A percentile compares a stretch with the other conserved stretches of the same genome.
Evolutionary conservation across 2,113 vertebrate genomes (phyloP).

Genomic region (Nyctereutes procyonoides): DNA sequence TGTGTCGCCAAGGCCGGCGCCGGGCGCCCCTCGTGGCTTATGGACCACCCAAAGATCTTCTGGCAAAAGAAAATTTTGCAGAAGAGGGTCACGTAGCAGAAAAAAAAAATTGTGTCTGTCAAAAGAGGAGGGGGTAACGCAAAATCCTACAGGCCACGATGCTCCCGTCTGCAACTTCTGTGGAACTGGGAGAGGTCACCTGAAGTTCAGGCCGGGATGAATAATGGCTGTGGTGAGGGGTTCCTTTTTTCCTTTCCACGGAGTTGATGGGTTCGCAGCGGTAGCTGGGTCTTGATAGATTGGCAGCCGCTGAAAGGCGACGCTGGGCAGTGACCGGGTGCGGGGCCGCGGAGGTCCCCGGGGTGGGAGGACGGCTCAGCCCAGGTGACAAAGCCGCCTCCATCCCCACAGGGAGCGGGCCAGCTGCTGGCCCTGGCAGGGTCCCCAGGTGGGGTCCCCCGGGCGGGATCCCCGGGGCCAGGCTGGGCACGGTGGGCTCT

Average conservation of each 20-base stretch:
- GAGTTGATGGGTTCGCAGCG: slow-evolving; percentile 94
- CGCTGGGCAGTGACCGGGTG: slow-evolving; percentile 87
- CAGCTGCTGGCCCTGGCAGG: slow-evolving; percentile 89
- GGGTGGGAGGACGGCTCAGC: slow-evolving; percentile 85
- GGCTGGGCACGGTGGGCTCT: slow-evolving; percentile 86
- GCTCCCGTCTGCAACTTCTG: slow-evolving; percentile 89
- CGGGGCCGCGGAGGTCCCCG: slow-evolving; percentile 84
- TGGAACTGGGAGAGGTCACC: slow-evolving; percentile 92
- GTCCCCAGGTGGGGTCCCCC: slow-evolving; percentile 88
- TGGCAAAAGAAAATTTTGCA: slow-evolving; percentile 15
- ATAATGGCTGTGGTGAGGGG: slow-evolving; percentile 93
- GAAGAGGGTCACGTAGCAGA: neutral
- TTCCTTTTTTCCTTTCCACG: slow-evolving; percentile 90
- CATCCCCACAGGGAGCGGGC: slow-evolving; percentile 80
- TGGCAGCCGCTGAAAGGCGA: slow-evolving; percentile 97
- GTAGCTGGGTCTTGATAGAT: slow-evolving; percentile 97
- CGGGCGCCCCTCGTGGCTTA: rapidly evolving
- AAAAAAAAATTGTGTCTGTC: neutral
- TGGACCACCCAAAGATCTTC: slow-evolving; percentile 42
- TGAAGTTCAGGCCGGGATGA: slow-evolving; percentile 96
- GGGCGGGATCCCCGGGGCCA: slow-evolving; percentile 87
- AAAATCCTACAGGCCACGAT: slow-evolving; percentile 77
- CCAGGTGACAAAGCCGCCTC: slow-evolving; percentile 87
- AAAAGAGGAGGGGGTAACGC: neutral
- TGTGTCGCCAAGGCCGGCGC: neutral